Evolutionary conservation across 2,797 vertebrate genomes (phyloP).

Genomic region (Meda fulgida): DNA sequence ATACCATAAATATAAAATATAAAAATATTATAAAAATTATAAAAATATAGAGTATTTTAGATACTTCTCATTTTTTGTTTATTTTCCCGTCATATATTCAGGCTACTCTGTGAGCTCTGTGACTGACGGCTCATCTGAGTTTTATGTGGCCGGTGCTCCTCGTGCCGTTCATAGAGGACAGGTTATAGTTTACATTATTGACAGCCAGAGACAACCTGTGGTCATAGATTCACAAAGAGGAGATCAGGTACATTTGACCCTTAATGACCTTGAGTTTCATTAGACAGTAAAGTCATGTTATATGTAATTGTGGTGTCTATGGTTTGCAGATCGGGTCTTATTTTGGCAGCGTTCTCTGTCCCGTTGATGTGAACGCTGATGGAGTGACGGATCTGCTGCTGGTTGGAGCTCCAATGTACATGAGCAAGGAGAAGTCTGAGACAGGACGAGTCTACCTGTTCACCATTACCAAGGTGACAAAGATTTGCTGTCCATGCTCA

Average conservation of each 20-base stretch:
- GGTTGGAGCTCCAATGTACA: constrained; percentile 87
- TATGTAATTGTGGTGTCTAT: not conserved
- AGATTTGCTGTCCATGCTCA: not conserved
- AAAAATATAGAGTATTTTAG: not conserved
- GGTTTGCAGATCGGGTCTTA: constrained; percentile 84
- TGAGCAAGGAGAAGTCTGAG: constrained; percentile 86
- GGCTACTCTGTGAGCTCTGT: constrained; percentile 85
- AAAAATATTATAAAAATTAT: too few relatives aligned
- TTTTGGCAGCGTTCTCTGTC: constrained; percentile 86
- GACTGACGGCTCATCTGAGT: constrained; percentile 67
- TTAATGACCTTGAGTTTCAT: not conserved
- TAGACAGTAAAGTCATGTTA: not conserved
- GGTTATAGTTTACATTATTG: constrained; percentile 80
- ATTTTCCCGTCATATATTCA: constrained; percentile 53
- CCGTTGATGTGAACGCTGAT: constrained; percentile 82
- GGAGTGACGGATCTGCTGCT: constrained; percentile 82
- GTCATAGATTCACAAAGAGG: constrained; percentile 82
- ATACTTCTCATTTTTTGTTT: not conserved
- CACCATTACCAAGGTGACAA: constrained; percentile 77
- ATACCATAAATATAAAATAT: too few relatives aligned
- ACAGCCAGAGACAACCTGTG: constrained; percentile 68
- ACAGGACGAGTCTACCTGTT: constrained; percentile 85
- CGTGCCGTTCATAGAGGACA: constrained; percentile 86
- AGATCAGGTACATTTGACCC: constrained; percentile 77
- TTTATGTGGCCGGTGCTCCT: constrained; percentile 85